Percentiles rank a stretch among this genome's conserved stretches.
Conservation (phyloP, 2,888 invertebrate species). For the Mycalesis mineus region DNA sequence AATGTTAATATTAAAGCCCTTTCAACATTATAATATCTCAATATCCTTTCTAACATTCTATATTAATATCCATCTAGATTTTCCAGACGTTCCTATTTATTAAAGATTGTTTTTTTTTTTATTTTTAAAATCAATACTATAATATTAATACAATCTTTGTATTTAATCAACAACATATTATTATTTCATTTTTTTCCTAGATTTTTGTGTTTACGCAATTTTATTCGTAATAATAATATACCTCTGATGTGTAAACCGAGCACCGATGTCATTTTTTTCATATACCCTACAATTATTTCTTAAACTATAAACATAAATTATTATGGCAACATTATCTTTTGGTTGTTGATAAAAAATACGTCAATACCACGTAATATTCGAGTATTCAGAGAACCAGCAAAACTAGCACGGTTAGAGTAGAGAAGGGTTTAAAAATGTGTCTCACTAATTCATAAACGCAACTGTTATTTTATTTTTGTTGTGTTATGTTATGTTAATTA, state of each 20-base stretch:
- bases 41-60: constrained; percentile 32
- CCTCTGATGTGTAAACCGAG: constrained; percentile 62
- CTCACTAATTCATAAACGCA: too few relatives aligned
- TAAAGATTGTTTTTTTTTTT: neutral
- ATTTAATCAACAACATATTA: constrained; percentile 52
- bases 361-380: constrained; percentile 6
- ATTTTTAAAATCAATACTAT: constrained; percentile 4
- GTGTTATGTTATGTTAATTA: too few relatives aligned
- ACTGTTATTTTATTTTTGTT: too few relatives aligned
- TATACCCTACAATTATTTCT: constrained; percentile 44
- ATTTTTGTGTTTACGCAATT: constrained; percentile 48
- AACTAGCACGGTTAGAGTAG: neutral
- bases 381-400: neutral
- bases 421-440: too few relatives aligned
- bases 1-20: constrained; percentile 56
- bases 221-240: constrained; percentile 41
- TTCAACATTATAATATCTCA: constrained; percentile 46
- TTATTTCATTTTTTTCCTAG: constrained; percentile 24
- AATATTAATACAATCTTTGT: constrained; percentile 45
- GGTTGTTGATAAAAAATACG: constrained; percentile 47
- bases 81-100: constrained; percentile 8
- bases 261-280: constrained; percentile 56
- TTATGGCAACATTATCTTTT: constrained; percentile 69
- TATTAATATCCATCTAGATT: constrained; percentile 18
- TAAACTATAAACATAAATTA: constrained; percentile 51